A percentile compares a stretch with the other conserved stretches of the same genome.
These are phyloP conservation scores for Myathropa florea DNA, from an alignment of 2,888 invertebrate species.

Conservation along the genomic window DNA sequence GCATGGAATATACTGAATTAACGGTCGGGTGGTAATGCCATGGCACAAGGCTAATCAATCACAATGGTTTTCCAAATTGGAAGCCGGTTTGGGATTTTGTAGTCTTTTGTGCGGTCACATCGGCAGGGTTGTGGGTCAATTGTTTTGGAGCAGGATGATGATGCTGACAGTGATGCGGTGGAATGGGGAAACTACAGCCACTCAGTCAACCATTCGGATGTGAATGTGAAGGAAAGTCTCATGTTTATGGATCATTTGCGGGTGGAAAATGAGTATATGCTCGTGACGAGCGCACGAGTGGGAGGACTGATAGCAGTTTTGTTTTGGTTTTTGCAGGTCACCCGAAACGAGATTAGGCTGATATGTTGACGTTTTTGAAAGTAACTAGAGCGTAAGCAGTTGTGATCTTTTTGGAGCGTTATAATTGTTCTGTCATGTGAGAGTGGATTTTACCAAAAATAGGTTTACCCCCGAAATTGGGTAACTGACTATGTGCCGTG, in stretches of 20 bases:
- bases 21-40: conserved; percentile 20
- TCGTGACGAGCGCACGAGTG: neutral
- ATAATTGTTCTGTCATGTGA: neutral
- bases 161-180: conserved; percentile 32
- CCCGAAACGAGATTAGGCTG: neutral
- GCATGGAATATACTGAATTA: conserved; percentile 14
- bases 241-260: conserved; percentile 51
- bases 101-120: neutral
- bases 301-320: neutral
- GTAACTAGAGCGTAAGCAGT: neutral
- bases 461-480: neutral
- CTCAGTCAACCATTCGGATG: conserved; percentile 42
- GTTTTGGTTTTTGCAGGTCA: neutral
- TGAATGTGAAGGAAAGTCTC: conserved; percentile 7
- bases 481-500: neutral
- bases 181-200: conserved; percentile 13
- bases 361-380: neutral
- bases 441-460: neutral
- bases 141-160: conserved; percentile 46
- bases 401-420: neutral
- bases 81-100: neutral
- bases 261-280: conserved; percentile 18
- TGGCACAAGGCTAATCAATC: conserved; percentile 49
- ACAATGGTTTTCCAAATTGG: conserved; percentile 1
- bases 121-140: conserved; percentile 1